Percentiles rank a stretch among this genome's conserved stretches.
Evolutionary conservation across 2,113 vertebrate species (phyloP).

Genomic region (Sinocyclocheilus anshuiensis): DNA sequence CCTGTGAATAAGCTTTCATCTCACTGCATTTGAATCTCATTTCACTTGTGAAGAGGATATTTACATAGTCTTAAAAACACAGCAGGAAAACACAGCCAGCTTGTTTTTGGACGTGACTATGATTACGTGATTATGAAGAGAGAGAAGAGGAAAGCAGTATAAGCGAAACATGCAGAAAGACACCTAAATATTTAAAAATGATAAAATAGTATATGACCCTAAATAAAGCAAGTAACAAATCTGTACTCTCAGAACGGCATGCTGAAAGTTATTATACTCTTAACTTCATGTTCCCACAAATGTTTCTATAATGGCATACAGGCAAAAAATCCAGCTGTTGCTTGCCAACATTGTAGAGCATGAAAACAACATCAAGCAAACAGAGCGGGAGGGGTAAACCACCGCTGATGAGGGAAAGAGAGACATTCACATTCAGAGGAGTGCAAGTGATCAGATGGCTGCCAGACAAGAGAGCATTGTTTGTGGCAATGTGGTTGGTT

Average conservation of each 20-base stretch:
- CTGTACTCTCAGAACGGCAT: not conserved
- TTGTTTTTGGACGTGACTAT: not conserved
- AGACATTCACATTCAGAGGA: constrained; percentile 45
- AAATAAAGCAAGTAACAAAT: not conserved
- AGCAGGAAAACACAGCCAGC: not conserved
- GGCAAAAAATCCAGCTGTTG: not conserved
- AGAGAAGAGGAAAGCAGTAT: not conserved
- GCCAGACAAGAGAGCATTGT: constrained; percentile 41
- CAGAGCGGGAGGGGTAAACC: not conserved
- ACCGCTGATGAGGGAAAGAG: not conserved
- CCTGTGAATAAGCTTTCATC: not conserved
- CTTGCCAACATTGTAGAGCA: constrained; percentile 21
- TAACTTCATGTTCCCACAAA: not conserved
- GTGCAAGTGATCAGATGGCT: constrained; percentile 33
- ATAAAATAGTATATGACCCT: not conserved
- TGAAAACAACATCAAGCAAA: constrained; percentile 37
- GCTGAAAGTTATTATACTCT: not conserved
- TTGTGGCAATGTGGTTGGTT: constrained; percentile 33
- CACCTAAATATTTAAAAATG: not conserved
- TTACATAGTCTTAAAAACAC: not conserved
- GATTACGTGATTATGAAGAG: not conserved
- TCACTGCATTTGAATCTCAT: constrained; percentile 1
- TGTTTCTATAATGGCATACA: not conserved
- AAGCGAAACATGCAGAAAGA: not conserved
- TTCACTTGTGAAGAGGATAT: not conserved